phyloP scores from a whole-genome alignment of 2,888 invertebrate species.

The Hypomecis atomaria region DNA sequence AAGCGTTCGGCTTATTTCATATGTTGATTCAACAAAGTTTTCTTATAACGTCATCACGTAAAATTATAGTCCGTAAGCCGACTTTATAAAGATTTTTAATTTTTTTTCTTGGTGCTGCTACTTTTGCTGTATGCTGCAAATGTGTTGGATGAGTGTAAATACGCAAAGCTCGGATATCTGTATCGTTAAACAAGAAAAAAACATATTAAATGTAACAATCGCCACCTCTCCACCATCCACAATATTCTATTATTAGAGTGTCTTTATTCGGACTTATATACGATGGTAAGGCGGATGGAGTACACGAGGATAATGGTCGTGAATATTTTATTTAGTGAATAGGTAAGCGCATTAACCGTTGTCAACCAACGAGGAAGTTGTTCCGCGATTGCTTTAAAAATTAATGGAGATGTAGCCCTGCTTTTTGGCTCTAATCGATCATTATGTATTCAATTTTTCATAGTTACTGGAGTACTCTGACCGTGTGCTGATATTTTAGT shows the following conservation, averaged over 20 bases:
- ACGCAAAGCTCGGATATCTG: too few relatives aligned
- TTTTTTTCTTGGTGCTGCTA: too few relatives aligned
- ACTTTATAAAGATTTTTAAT: too few relatives aligned
- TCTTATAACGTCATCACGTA: too few relatives aligned
- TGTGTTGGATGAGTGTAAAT: too few relatives aligned
- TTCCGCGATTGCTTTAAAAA: conserved; percentile 13
- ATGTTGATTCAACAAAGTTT: too few relatives aligned
- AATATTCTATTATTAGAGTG: conserved; percentile 27
- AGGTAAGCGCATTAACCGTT: conserved; percentile 34
- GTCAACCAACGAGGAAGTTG: conserved; percentile 27
- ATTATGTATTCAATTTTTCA: too few relatives aligned
- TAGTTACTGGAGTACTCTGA: neutral
- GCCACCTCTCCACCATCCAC: conserved; percentile 2
- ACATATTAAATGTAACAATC: neutral
- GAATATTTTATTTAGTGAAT: conserved; percentile 38
- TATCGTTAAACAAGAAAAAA: neutral
- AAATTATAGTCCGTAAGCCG: too few relatives aligned
- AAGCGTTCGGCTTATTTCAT: too few relatives aligned
- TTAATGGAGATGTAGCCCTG: conserved; percentile 6
- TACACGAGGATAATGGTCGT: conserved; percentile 36
- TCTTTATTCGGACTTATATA: conserved; percentile 35
- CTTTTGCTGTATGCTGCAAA: too few relatives aligned
- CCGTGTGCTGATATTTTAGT: too few relatives aligned
- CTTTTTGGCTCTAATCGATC: conserved; percentile 1
- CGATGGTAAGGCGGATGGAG: conserved; percentile 28